These are phyloP conservation scores for Stichopus horrens DNA, from an alignment of 53 echinoderm and acorn worm species.

Conservation along the genomic window DNA sequence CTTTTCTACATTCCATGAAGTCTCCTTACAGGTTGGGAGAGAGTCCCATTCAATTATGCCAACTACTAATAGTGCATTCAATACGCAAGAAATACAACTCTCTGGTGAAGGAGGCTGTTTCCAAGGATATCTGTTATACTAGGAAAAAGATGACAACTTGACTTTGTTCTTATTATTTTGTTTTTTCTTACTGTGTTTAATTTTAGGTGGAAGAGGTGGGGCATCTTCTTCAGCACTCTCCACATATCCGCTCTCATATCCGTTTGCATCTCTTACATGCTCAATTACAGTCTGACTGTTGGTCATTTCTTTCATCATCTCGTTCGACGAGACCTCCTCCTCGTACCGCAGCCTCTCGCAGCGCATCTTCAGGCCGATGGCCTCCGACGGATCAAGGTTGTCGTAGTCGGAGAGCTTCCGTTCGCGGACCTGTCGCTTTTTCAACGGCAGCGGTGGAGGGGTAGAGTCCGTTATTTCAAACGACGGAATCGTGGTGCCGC, in stretches of 20 bases:
- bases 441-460: slow-evolving; percentile 72
- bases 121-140: background rate
- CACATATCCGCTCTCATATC: slow-evolving; percentile 7
- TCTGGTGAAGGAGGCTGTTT: background rate
- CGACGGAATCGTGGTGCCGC: slow-evolving; percentile 20
- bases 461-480: slow-evolving; percentile 59
- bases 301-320: too few relatives aligned
- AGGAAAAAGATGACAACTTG: background rate
- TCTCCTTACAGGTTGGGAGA: too few relatives aligned
- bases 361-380: slow-evolving; percentile 47
- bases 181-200: slow-evolving; percentile 72
- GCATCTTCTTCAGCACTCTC: slow-evolving; percentile 51
- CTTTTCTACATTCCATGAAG: too few relatives aligned
- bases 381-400: slow-evolving; percentile 68
- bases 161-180: background rate
- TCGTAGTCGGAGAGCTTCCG: slow-evolving; percentile 84
- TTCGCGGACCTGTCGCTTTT: slow-evolving; percentile 50
- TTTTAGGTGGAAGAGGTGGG: slow-evolving; percentile 85
- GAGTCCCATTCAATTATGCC: too few relatives aligned
- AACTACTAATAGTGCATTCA: too few relatives aligned
- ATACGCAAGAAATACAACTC: background rate
- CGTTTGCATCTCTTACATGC: background rate
- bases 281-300: too few relatives aligned
- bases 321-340: background rate
- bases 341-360: slow-evolving; percentile 20